These are phyloP conservation scores for Conchocele bisecta DNA, from an alignment of 2,888 invertebrate species.

Conservation along the genomic window DNA sequence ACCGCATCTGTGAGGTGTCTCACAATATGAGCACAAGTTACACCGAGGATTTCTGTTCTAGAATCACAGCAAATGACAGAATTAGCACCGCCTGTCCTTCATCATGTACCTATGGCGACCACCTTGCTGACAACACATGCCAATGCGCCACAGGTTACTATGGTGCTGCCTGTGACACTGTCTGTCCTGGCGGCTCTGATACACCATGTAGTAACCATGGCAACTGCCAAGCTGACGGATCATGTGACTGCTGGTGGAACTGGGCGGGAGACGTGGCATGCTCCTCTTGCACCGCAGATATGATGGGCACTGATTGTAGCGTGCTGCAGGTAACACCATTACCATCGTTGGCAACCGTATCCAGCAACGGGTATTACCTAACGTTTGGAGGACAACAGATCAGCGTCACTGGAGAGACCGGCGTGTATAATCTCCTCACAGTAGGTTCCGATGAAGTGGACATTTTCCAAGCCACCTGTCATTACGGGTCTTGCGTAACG, in stretches of 20 bases:
- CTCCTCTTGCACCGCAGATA: conserved; percentile 46
- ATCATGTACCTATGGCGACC: conserved; percentile 59
- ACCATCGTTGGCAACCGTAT: conserved; percentile 55
- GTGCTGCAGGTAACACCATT: conserved; percentile 45
- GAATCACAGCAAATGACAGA: conserved; percentile 15
- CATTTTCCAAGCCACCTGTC: conserved; percentile 63
- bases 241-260: conserved; percentile 68
- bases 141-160: conserved; percentile 62
- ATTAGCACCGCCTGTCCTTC: conserved; percentile 55
- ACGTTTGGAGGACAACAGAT: conserved; percentile 65
- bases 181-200: conserved; percentile 66
- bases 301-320: conserved; percentile 59
- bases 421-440: conserved; percentile 51
- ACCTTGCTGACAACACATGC: conserved; percentile 48
- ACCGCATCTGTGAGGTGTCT: conserved; percentile 46
- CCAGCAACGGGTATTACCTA: conserved; percentile 61
- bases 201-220: conserved; percentile 66
- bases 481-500: conserved; percentile 63
- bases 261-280: conserved; percentile 63
- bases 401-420: conserved; percentile 50
- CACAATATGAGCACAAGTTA: conserved; percentile 26
- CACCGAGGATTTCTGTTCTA: conserved; percentile 22
- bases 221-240: conserved; percentile 54
- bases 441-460: conserved; percentile 38
- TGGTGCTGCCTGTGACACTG: conserved; percentile 52